Base-by-base conservation (phyloP, 2,113 vertebrate species). In the Proterorhinus semilunaris region DNA sequence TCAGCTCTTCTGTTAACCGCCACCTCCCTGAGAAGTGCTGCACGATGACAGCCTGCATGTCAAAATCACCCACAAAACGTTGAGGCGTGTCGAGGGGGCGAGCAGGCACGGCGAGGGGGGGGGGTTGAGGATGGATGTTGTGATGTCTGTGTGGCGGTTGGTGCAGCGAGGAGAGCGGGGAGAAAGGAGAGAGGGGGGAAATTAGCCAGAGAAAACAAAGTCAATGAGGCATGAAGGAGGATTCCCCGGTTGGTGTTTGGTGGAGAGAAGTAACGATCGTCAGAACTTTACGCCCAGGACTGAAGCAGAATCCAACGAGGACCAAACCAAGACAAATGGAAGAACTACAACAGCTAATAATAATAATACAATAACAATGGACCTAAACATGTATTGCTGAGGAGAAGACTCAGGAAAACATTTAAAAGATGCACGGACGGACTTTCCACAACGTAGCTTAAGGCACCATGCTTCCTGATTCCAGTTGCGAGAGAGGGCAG, bases 151-250 rank as follows among this genome's bases (percentile, higher is more conserved):
- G 16, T 67, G 62, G 27, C 63, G 51, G 48, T 53, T 52, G 17
- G 74, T 66, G 65, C 75, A 76, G 65, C 84, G 76, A 51, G 75
- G 87, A 71, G 52, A 78, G 76, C 47, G 75, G 84, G 81, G 83
- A 90, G 85, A 36, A 36, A 36, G 4, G 27, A 89, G 86, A 77
- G 82, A 66, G 17, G 5, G n/a, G n/a, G 46, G 46, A 89, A 90
- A 92, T 91, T 90, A 90, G 88, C 80, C 78, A 89, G 89, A 87
- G 89, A 92, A 92, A 92, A 93, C 91, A 90, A 89, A 91, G 82
- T 89, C 90, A 91, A 91, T 91, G 91, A 90, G 88, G 83, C 88
- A 75, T 92, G 90, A 91, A 91, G 89, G 87, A 91, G 90, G 86
- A 79, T 86, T 84, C 85, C 80, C 81, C 84, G 82, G 86, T 69